Percentiles rank a stretch among this genome's conserved stretches.
Conservation (phyloP, 2,797 vertebrate species). For the Telmatherina bonti region DNA sequence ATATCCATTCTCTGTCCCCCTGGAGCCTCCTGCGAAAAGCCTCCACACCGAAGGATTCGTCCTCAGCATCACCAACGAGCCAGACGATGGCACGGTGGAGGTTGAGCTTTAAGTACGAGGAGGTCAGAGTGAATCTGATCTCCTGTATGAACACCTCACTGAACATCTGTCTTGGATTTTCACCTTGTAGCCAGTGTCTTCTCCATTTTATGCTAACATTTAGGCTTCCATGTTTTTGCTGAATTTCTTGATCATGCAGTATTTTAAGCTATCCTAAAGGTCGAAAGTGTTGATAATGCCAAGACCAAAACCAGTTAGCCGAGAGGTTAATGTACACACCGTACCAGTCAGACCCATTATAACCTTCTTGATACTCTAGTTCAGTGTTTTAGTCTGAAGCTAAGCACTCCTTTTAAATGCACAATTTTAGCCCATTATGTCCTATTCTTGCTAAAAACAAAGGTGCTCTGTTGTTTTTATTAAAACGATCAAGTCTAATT, state of each 20-base stretch:
- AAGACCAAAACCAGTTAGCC: conserved; percentile 25
- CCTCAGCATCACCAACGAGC: conserved; percentile 45
- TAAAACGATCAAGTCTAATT: background rate
- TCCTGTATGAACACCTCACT: background rate
- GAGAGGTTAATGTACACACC: background rate
- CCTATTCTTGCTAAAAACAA: background rate
- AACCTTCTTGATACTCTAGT: background rate
- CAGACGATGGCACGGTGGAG: conserved; percentile 75
- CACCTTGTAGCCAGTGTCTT: conserved; percentile 9
- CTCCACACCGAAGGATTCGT: conserved; percentile 19
- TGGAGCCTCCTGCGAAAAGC: conserved; percentile 40
- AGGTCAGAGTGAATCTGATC: background rate
- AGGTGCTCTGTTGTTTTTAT: background rate
- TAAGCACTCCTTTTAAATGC: conserved; percentile 9
- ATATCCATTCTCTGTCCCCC: conserved; percentile 38
- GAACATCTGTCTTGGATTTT: background rate
- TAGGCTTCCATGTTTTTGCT: background rate
- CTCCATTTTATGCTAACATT: background rate
- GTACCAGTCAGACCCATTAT: background rate
- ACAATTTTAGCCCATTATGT: background rate
- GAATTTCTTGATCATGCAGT: background rate
- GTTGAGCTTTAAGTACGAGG: conserved; percentile 56
- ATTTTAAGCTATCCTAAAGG: conserved; percentile 7
- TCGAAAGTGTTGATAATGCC: background rate
- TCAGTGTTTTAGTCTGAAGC: background rate